A percentile compares a stretch with the other conserved stretches of the same genome.
Evolutionary conservation across 1,140 invertebrate genomes (phyloP).

Genomic region (Vanessa atalanta): DNA sequence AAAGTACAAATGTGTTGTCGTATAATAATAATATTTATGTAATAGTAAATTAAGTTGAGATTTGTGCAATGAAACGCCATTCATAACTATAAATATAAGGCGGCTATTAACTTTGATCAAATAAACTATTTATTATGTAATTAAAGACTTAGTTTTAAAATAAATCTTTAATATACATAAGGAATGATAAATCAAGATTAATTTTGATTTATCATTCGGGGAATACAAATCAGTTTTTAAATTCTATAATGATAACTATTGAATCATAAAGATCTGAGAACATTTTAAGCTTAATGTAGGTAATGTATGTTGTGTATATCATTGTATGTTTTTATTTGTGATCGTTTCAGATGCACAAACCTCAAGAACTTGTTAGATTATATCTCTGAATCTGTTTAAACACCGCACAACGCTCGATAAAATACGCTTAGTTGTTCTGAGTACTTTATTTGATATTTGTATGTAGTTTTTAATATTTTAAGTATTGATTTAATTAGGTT

Average conservation of each 20-base stretch:
- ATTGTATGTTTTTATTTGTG: not conserved
- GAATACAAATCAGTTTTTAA: too few relatives aligned
- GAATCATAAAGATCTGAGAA: not conserved
- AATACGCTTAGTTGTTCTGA: slow-evolving; percentile 67
- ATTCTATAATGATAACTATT: too few relatives aligned
- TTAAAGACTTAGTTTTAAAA: too few relatives aligned
- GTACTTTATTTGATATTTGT: slow-evolving; percentile 55
- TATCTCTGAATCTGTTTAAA: slow-evolving; percentile 16
- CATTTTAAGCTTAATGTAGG: not conserved
- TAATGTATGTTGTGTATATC: not conserved
- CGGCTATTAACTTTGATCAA: too few relatives aligned
- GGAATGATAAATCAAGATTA: too few relatives aligned
- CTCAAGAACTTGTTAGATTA: slow-evolving; percentile 10
- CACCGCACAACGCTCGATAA: slow-evolving; percentile 58
- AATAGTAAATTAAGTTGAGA: slow-evolving; percentile 14
- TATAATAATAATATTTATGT: slow-evolving; percentile 23
- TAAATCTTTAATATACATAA: too few relatives aligned
- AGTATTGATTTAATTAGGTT: slow-evolving; percentile 42
- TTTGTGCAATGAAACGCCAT: slow-evolving; percentile 19
- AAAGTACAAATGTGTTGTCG: slow-evolving; percentile 14
- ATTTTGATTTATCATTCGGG: too few relatives aligned
- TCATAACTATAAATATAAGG: not conserved
- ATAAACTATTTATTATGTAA: too few relatives aligned
- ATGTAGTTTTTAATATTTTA: slow-evolving; percentile 56
- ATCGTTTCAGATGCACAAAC: slow-evolving; percentile 15